Conservation (phyloP, 2,113 vertebrate species). For the Bubo blakistoni region DNA sequence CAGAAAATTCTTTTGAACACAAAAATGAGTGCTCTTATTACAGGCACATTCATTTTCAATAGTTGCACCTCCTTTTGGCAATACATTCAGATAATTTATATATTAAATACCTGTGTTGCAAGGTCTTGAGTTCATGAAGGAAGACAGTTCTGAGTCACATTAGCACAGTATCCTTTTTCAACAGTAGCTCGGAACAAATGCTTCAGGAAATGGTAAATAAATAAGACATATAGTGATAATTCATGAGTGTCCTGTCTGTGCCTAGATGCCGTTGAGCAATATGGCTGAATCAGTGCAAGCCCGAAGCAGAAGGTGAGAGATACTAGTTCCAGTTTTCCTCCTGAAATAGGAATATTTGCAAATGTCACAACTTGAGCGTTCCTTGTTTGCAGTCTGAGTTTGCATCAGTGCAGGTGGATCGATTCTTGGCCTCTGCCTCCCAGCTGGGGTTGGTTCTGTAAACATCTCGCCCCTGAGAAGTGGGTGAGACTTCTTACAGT, state of each 20-base stretch:
- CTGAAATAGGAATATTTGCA: neutral
- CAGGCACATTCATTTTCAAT: neutral
- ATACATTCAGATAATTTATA: neutral
- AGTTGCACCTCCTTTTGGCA: neutral
- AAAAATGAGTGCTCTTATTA: neutral
- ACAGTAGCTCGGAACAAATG: neutral
- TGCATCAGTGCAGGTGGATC: neutral
- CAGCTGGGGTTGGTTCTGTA: neutral
- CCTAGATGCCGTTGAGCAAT: neutral
- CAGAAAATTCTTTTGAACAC: neutral
- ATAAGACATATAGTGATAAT: neutral
- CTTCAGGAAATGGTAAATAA: neutral
- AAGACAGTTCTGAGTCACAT: neutral
- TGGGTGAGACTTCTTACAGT: neutral
- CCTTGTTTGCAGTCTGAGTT: neutral
- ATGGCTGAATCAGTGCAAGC: neutral
- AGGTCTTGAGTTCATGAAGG: neutral
- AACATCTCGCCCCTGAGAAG: neutral
- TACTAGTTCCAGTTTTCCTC: neutral
- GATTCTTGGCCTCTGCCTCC: neutral
- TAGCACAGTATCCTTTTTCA: neutral
- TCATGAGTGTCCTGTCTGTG: neutral
- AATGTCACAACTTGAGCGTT: neutral
- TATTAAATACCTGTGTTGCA: neutral
- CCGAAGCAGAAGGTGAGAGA: neutral